A percentile compares a stretch with the other conserved stretches of the same genome.
Conservation (phyloP, 2,888 invertebrate species). For the Morpho helenor region DNA sequence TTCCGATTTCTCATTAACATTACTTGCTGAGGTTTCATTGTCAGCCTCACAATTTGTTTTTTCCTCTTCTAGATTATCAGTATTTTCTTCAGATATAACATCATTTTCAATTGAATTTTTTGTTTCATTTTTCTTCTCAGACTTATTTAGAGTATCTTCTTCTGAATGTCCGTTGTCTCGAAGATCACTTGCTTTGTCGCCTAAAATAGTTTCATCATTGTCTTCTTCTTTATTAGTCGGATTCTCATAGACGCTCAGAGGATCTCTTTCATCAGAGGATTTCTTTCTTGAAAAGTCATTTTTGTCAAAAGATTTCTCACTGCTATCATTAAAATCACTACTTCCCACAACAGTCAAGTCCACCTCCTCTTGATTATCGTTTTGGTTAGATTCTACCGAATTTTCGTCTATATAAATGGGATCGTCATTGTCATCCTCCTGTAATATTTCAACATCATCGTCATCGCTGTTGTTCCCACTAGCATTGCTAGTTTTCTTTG, state of each 20-base stretch:
- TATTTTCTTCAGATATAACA: constrained; percentile 13
- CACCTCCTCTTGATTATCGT: constrained; percentile 56
- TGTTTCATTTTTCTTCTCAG: background rate
- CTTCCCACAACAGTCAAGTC: constrained; percentile 58
- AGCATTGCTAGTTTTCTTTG: constrained; percentile 43
- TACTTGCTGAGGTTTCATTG: constrained; percentile 6
- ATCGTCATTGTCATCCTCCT: constrained; percentile 57
- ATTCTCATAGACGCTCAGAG: constrained; percentile 2
- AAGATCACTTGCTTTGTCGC: constrained; percentile 8
- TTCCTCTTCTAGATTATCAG: constrained; percentile 8
- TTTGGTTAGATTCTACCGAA: constrained; percentile 58
- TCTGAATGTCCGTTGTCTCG: constrained; percentile 9
- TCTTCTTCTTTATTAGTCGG: constrained; percentile 12
- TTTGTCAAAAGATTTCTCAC: constrained; percentile 42
- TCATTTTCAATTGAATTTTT: constrained; percentile 11
- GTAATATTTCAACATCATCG: constrained; percentile 64
- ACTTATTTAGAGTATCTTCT: constrained; percentile 6
- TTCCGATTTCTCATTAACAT: constrained; percentile 8
- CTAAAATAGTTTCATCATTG: background rate
- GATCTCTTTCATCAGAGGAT: constrained; percentile 2
- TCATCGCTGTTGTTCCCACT: constrained; percentile 52
- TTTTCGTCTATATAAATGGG: constrained; percentile 76
- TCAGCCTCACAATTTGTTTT: constrained; percentile 7
- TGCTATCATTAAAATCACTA: constrained; percentile 73
- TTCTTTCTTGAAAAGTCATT: constrained; percentile 2